Evolutionary conservation across 2,888 invertebrate species (phyloP).

Genomic region (Chaitophorus viminalis): DNA sequence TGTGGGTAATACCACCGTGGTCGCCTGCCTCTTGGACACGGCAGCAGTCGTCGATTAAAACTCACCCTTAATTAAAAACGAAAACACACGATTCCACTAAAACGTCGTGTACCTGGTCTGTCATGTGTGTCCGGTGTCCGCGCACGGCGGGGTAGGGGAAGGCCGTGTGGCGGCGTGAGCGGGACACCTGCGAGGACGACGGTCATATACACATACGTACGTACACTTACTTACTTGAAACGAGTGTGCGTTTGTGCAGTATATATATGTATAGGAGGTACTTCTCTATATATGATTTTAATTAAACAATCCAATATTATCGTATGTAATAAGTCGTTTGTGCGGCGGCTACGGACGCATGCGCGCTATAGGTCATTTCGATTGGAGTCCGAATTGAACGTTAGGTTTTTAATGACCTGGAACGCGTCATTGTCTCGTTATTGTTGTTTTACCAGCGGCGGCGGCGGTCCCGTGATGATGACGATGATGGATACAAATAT

Average conservation of each 20-base stretch:
- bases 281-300: constrained; percentile 20
- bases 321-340: not conserved
- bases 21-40: not conserved
- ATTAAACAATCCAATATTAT: constrained; percentile 30
- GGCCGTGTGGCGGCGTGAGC: not conserved
- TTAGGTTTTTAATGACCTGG: constrained; percentile 43
- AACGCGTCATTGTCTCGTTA: constrained; percentile 25
- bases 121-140: not conserved
- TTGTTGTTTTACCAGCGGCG: constrained; percentile 27
- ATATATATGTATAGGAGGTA: too few relatives aligned
- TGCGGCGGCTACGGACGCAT: not conserved
- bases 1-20: constrained; percentile 40
- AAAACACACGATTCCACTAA: constrained; percentile 35
- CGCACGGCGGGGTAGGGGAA: not conserved
- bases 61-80: constrained; percentile 52
- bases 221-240: too few relatives aligned
- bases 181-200: constrained; percentile 22
- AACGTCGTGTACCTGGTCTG: not conserved
- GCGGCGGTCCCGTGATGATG: not conserved
- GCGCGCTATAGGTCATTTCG: not conserved
- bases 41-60: constrained; percentile 45
- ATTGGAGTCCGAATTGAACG: not conserved
- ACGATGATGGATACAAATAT: constrained; percentile 55
- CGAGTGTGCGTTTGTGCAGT: not conserved
- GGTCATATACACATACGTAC: too few relatives aligned